Evolutionary conservation across 2,113 vertebrate genomes (phyloP).

Genomic region (Galemys pyrenaicus): DNA sequence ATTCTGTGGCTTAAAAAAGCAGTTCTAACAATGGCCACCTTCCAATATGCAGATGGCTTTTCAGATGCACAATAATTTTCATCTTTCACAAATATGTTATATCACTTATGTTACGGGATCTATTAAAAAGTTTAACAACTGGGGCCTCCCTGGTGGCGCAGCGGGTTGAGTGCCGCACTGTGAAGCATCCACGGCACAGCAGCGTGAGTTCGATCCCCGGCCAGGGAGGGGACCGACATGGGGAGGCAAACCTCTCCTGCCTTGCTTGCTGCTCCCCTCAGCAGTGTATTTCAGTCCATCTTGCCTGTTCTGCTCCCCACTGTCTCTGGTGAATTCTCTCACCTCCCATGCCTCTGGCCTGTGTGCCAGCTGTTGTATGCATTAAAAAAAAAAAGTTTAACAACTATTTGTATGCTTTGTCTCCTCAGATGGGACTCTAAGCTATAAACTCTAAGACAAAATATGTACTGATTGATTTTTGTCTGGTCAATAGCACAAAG

Average conservation of each 20-base stretch:
- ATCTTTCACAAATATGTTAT: neutral
- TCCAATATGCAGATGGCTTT: constrained; percentile 42
- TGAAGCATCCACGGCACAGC: no score
- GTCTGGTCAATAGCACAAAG: neutral
- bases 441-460: neutral
- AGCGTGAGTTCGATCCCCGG: no score
- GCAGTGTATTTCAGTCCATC: no score
- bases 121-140: neutral
- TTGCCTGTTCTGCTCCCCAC: no score
- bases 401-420: neutral
- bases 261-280: no score
- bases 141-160: no score
- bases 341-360: no score
- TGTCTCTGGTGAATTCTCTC: no score
- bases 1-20: neutral
- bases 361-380: no score
- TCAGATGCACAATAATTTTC: neutral
- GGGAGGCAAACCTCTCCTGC: no score
- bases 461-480: neutral
- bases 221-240: no score
- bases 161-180: no score
- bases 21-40: neutral
- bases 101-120: neutral
- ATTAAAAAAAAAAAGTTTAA: neutral
- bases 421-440: neutral